A percentile compares a stretch with the other conserved stretches of the same genome.
Evolutionary conservation across 92 coral and sea anemone genomes (phyloP).

Genomic region (Scolanthus callimorphus): DNA sequence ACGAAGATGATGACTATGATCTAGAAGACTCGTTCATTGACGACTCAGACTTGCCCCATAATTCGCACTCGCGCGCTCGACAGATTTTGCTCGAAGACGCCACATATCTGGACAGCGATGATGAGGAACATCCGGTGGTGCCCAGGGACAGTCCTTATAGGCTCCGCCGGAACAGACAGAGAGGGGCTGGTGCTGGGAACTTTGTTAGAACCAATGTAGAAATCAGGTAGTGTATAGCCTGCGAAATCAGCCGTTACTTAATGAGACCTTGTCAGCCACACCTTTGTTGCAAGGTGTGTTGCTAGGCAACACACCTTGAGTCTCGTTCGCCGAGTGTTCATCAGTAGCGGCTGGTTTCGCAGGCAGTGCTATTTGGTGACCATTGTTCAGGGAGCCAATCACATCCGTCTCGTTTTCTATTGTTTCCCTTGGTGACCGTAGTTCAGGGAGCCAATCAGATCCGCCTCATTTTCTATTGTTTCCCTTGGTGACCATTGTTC

Average conservation of each 20-base stretch:
- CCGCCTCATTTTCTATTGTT: no score
- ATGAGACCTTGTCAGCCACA: neutral
- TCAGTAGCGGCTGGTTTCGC: no score
- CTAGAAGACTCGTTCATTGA: slow-evolving; percentile 66
- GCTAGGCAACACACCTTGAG: neutral
- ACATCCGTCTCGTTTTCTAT: no score
- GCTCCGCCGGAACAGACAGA: slow-evolving; percentile 7
- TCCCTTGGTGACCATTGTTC: no score
- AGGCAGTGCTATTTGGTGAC: no score
- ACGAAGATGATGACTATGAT: slow-evolving; percentile 50
- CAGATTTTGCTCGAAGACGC: neutral
- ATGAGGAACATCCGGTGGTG: neutral
- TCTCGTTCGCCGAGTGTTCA: neutral
- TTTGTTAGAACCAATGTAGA: neutral
- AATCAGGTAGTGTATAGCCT: neutral
- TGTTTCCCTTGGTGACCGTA: no score
- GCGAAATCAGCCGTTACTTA: no score
- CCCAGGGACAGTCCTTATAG: slow-evolving; percentile 18
- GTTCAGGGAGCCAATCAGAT: no score
- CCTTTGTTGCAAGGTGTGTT: neutral
- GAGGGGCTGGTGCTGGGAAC: neutral
- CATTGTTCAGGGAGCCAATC: no score
- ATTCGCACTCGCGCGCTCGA: neutral
- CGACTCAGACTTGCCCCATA: slow-evolving; percentile 31
- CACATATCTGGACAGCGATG: neutral